phyloP scores from a whole-genome alignment of 92 coral and sea anemone species.

The Paramuricea clavata region DNA sequence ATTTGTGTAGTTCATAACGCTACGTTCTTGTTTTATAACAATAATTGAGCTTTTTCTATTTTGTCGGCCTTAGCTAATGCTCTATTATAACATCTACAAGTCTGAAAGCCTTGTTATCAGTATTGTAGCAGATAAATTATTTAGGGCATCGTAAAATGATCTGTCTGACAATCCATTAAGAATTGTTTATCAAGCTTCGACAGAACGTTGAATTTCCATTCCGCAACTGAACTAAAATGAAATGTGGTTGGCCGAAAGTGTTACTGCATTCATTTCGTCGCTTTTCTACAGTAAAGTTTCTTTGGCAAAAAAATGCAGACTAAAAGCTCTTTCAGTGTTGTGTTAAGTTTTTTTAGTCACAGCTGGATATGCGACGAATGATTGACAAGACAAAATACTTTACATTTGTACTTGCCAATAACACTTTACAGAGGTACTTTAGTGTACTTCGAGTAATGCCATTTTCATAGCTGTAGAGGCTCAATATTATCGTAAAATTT shows the following conservation, averaged over 20 bases:
- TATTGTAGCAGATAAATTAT: conserved; percentile 4
- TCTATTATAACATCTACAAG: too few relatives aligned
- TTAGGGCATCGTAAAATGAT: neutral
- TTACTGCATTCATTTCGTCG: neutral
- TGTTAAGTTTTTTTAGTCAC: neutral
- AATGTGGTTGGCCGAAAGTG: neutral
- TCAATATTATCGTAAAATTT: too few relatives aligned
- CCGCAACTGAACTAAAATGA: neutral
- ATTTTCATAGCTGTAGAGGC: too few relatives aligned
- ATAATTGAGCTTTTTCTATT: neutral
- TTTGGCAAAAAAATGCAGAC: neutral
- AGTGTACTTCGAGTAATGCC: too few relatives aligned
- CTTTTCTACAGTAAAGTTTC: neutral
- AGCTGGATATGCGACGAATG: neutral
- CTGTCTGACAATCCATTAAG: neutral
- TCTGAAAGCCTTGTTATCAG: neutral
- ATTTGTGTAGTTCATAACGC: neutral
- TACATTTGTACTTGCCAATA: too few relatives aligned
- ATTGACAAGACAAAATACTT: neutral
- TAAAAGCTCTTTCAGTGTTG: neutral
- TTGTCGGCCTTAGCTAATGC: neutral
- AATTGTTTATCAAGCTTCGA: too few relatives aligned
- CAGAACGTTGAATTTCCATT: too few relatives aligned
- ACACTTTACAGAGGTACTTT: too few relatives aligned
- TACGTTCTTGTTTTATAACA: neutral